phyloP scores from a whole-genome alignment of 1,140 invertebrate species.

The Ditylenchus dipsaci region DNA sequence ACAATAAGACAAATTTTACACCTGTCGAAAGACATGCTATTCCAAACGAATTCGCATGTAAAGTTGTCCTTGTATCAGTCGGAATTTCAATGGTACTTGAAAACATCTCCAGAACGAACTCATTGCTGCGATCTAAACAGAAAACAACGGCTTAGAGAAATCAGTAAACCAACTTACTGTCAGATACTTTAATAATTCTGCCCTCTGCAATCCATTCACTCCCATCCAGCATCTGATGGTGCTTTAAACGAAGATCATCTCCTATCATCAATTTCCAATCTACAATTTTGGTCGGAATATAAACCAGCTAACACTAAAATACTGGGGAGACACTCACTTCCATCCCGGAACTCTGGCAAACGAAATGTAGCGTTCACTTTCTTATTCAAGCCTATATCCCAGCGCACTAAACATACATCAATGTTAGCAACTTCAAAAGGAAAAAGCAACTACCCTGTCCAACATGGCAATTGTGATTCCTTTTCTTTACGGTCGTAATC shows the following conservation, averaged over 20 bases:
- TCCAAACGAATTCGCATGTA: constrained; percentile 99
- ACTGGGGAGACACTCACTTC: constrained; percentile 54
- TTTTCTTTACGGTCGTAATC: constrained; percentile 97
- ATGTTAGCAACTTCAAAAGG: no score
- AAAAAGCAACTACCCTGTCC: constrained; percentile 66
- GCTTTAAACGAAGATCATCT: constrained; percentile 87
- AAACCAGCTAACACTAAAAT: neutral
- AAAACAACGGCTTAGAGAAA: no score
- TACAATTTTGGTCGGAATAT: constrained; percentile 11
- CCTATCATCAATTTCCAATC: constrained; percentile 94
- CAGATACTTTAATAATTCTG: constrained; percentile 94
- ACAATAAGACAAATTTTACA: constrained; percentile 55
- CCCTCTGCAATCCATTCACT: constrained; percentile 83
- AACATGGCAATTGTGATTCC: constrained; percentile 95
- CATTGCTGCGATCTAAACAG: constrained; percentile 79
- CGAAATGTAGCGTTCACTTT: constrained; percentile 95
- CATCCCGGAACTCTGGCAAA: constrained; percentile 89
- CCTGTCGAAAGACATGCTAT: constrained; percentile 96
- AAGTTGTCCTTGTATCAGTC: constrained; percentile 68
- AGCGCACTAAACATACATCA: constrained; percentile 78
- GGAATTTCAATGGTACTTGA: constrained; percentile 46
- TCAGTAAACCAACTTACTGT: no score
- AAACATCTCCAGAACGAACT: constrained; percentile 93
- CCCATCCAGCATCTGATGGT: constrained; percentile 64
- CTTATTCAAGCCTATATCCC: constrained; percentile 96